Conservation (phyloP, 2,888 invertebrate genomes). For the Allacma fusca region DNA sequence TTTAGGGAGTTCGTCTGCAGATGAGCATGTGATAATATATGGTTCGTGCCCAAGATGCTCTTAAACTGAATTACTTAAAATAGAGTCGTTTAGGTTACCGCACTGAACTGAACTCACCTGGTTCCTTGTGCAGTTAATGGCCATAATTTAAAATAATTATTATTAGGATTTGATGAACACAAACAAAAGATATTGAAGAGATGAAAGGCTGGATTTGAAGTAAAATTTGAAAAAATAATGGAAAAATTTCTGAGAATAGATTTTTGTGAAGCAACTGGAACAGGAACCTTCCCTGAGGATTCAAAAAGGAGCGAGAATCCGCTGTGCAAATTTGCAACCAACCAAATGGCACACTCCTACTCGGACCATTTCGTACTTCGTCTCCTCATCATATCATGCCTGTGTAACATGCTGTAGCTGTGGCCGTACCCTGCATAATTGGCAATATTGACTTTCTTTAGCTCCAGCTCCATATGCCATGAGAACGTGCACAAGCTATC, state of each 20-base stretch:
- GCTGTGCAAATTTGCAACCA: neutral
- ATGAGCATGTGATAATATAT: too few species aligned
- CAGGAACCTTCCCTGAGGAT: constrained; percentile 9
- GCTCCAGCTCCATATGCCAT: neutral
- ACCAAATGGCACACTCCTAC: neutral
- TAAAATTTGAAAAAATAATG: neutral
- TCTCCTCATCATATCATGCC: too few species aligned
- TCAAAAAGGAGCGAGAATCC: neutral
- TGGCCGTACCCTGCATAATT: neutral
- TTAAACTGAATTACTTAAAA: too few species aligned
- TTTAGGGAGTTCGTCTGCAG: too few species aligned
- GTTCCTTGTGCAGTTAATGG: constrained; percentile 1
- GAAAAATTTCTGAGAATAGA: neutral
- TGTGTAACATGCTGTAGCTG: neutral
- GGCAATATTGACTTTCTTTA: neutral
- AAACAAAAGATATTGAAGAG: neutral
- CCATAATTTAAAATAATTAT: neutral
- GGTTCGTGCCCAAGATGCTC: too few species aligned
- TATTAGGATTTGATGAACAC: neutral
- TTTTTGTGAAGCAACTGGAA: too few species aligned
- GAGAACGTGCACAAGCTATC: too few species aligned
- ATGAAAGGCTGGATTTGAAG: neutral
- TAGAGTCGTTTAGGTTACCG: too few species aligned
- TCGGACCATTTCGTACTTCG: neutral
- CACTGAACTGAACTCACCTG: neutral